Conservation (phyloP, 1,140 invertebrate species). For the Papilio helenus region DNA sequence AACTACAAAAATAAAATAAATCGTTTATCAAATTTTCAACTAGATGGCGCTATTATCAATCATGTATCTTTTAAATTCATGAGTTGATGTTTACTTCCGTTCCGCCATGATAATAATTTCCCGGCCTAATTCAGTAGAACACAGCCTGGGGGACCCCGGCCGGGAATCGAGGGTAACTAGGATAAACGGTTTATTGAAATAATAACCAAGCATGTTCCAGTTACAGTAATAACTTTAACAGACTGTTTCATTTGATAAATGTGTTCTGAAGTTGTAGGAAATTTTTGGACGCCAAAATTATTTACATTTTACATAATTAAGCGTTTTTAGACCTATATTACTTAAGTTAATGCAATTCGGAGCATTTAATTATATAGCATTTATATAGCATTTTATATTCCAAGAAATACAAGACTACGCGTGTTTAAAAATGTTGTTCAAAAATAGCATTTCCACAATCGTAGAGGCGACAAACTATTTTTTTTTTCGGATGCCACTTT, state of each 20-base stretch:
- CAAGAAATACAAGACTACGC: not conserved
- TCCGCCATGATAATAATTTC: constrained; percentile 13
- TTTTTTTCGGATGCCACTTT: not conserved
- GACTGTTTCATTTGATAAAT: constrained; percentile 3
- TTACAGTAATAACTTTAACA: constrained; percentile 25
- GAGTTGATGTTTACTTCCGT: not conserved
- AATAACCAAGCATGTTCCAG: constrained; percentile 30
- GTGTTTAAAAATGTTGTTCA: too few species aligned
- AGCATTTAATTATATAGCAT: too few species aligned
- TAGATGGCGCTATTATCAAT: not conserved
- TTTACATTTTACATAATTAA: too few species aligned
- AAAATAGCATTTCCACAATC: too few species aligned
- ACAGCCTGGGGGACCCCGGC: constrained; percentile 25
- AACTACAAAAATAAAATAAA: too few species aligned
- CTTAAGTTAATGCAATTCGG: too few species aligned
- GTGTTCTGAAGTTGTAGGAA: not conserved
- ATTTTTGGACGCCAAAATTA: too few species aligned
- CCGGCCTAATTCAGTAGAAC: constrained; percentile 29
- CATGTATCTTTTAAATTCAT: not conserved
- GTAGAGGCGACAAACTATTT: not conserved
- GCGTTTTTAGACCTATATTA: too few species aligned
- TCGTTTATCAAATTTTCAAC: too few species aligned
- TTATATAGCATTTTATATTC: not conserved
- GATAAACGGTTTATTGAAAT: constrained; percentile 38
- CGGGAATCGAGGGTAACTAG: constrained; percentile 36